Percentiles rank a stretch among this genome's conserved stretches.
Conservation (phyloP, 2,888 invertebrate genomes). For the Troides oblongomaculatus region DNA sequence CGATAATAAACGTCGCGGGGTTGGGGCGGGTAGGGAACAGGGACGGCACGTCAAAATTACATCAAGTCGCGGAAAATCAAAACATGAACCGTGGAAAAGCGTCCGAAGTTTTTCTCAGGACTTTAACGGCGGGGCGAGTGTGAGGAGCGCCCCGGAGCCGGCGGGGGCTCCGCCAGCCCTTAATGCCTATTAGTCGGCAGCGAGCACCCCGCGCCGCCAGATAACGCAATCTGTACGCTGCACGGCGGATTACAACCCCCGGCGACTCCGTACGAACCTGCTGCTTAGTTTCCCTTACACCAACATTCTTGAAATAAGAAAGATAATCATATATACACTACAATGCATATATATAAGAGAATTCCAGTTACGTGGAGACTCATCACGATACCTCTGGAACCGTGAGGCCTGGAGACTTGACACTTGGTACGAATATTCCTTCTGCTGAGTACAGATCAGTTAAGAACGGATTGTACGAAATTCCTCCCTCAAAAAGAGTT, state of each 20-base stretch:
- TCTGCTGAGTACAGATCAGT: no score
- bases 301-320: constrained; percentile 1
- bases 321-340: no score
- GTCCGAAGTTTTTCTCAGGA: constrained; percentile 6
- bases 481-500: no score
- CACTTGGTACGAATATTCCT: no score
- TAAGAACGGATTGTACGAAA: no score
- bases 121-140: constrained; percentile 12
- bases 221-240: constrained; percentile 28
- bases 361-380: no score
- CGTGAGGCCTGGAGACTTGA: no score
- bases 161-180: constrained; percentile 17
- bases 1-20: constrained; percentile 1
- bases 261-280: neutral
- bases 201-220: constrained; percentile 13
- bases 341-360: no score
- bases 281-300: neutral
- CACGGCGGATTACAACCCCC: constrained; percentile 23
- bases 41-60: constrained; percentile 11
- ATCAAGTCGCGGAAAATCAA: neutral
- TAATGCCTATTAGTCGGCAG: constrained; percentile 27
- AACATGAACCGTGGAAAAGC: neutral
- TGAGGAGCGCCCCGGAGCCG: constrained; percentile 7
- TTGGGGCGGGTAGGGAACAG: neutral
- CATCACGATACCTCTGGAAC: no score